A percentile compares a stretch with the other conserved stretches of the same genome.
Evolutionary conservation across 2,113 vertebrate species (phyloP).

Genomic region (Trichechus manatus): DNA sequence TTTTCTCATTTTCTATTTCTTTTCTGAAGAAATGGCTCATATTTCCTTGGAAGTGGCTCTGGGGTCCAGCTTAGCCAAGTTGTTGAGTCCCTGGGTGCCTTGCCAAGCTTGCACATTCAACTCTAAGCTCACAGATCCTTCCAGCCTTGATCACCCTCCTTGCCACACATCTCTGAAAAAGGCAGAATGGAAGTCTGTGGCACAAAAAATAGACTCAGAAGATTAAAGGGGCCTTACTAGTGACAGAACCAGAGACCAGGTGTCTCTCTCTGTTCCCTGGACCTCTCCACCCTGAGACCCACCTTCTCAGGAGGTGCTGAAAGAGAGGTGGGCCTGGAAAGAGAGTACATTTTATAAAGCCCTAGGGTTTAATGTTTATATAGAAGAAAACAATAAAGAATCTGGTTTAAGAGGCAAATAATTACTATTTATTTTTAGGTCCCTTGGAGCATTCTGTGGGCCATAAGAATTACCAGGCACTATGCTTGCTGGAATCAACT

Average conservation of each 20-base stretch:
- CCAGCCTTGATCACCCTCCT: not conserved
- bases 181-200: not conserved
- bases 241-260: slow-evolving; percentile 34
- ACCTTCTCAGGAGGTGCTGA: not conserved
- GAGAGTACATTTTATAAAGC: not conserved
- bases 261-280: not conserved
- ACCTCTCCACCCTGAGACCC: not conserved
- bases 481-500: not conserved
- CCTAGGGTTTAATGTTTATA: not conserved
- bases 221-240: not conserved
- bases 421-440: slow-evolving; percentile 8
- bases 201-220: not conserved
- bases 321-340: not conserved
- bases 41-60: slow-evolving; percentile 17
- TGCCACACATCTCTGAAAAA: not conserved
- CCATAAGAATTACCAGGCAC: not conserved
- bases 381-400: slow-evolving; percentile 16
- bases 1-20: slow-evolving; percentile 29
- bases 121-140: not conserved
- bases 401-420: not conserved
- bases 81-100: not conserved
- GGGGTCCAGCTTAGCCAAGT: not conserved
- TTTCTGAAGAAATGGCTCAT: slow-evolving; percentile 33
- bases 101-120: not conserved
- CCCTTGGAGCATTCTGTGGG: not conserved